Base-by-base conservation (phyloP, 2,888 invertebrate species). In the Ormyrus rosae region DNA sequence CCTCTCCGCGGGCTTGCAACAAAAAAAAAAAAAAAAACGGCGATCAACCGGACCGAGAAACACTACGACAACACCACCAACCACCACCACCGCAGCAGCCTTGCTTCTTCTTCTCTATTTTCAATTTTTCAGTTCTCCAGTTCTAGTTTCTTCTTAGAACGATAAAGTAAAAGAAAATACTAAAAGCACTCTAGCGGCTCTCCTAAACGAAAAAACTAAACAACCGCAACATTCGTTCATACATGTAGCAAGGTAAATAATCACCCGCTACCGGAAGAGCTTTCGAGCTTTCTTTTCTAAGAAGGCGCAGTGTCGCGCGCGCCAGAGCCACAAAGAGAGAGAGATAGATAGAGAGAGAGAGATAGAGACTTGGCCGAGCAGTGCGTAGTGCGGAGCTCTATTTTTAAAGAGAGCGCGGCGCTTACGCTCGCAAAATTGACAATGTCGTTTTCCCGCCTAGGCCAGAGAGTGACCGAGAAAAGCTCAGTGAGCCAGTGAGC, bases 241-340 rank as follows among this genome's bases (percentile, higher is more conserved):
- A 90, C 90, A 90, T 90, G 90, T 90, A 90, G 90, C 91, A 90
- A 91, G 91, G 91, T 91, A 91, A 91, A 89, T 90, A 88, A 88
- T 60, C 60, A 8, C 78, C 34, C 34, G 34, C 34, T 34, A 34
- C 34, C 34, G 34, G 34, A 34, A 34, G 2, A 34, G 34, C 34
- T 34, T 34, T 34, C 34, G 34, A 34, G 34, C 34, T 34, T 34
- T 34, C 34, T 34, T 34, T 34, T 34, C 34, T 34, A 34, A 34
- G 13, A 50, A 34, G 5, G 45, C 6, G 55, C 56, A 50, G 48
- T 53, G 50, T 19, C 11, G 53, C 53, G 13, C 19, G 45, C 45
- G 55, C 34, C 11, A 60, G 58, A 50, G 45, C 51, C 48, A 50
- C 5, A 50, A 13, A 48, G 46, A 56, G 56, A 53, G 51, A 56